phyloP scores from a whole-genome alignment of 1,140 invertebrate genomes.

The Muscidifurax raptorellus region DNA sequence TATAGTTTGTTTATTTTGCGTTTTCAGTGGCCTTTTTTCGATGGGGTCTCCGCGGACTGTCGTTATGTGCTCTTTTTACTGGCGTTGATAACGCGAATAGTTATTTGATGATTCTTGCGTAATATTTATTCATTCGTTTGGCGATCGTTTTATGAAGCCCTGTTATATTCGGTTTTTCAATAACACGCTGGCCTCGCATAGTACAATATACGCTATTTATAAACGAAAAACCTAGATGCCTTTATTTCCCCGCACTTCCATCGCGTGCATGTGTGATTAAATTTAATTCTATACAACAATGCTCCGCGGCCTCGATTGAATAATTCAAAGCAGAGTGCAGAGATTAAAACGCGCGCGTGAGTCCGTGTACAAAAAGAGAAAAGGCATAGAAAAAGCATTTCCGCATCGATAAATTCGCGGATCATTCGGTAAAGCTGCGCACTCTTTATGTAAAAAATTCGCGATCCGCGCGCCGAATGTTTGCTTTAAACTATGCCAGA shows the following conservation, averaged over 20 bases:
- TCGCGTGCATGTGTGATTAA: constrained; percentile 7
- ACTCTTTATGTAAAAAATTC: constrained; percentile 40
- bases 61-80: not conserved
- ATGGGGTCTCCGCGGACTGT: not conserved
- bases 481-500: not conserved
- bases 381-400: constrained; percentile 42
- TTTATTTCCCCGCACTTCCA: not conserved
- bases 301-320: constrained; percentile 27
- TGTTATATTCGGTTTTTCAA: not conserved
- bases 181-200: not conserved
- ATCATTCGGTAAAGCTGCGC: constrained; percentile 50
- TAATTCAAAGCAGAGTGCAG: constrained; percentile 49
- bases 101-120: not conserved
- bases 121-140: not conserved
- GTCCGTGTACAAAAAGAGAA: not conserved
- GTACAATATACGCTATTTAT: not conserved
- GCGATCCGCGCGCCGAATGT: not conserved
- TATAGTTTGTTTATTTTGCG: constrained; percentile 50
- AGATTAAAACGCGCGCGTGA: constrained; percentile 37
- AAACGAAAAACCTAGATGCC: constrained; percentile 6
- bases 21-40: constrained; percentile 17
- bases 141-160: not conserved
- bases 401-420: constrained; percentile 44
- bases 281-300: constrained; percentile 45
- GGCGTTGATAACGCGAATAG: not conserved